Evolutionary conservation across 2,888 invertebrate genomes (phyloP).

Genomic region (Caenorhabditis becei): DNA sequence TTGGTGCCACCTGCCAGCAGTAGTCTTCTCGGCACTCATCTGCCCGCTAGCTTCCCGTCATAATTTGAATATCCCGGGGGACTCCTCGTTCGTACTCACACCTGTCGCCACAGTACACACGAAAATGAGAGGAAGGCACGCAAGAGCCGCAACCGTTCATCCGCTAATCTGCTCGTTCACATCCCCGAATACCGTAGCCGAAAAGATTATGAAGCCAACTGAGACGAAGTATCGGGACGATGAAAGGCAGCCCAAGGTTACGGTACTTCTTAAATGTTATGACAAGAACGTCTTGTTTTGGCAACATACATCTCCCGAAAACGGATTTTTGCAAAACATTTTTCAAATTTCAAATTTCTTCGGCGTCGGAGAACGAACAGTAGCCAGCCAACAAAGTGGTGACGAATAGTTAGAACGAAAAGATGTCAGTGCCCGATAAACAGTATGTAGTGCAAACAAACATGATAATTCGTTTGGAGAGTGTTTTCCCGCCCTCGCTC

Average conservation of each 20-base stretch:
- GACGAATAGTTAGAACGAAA: constrained; percentile 23
- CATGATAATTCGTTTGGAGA: constrained; percentile 40
- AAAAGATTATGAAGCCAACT: constrained; percentile 13
- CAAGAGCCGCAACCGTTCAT: constrained; percentile 32
- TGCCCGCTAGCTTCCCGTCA: constrained; percentile 47
- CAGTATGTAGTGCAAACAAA: constrained; percentile 49
- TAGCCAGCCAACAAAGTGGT: not conserved
- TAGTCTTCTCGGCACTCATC: constrained; percentile 47
- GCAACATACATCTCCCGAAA: too few relatives aligned
- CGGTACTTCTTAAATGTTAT: too few relatives aligned
- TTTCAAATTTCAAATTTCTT: constrained; percentile 9
- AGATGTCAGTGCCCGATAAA: constrained; percentile 30
- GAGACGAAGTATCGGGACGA: too few relatives aligned
- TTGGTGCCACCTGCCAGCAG: constrained; percentile 46
- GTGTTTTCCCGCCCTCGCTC: constrained; percentile 28
- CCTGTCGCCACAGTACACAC: constrained; percentile 65
- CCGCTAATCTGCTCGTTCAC: constrained; percentile 34
- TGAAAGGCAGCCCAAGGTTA: too few relatives aligned
- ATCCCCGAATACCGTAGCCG: not conserved
- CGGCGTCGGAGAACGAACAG: constrained; percentile 20
- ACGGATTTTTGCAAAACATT: constrained; percentile 2
- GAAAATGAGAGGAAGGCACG: constrained; percentile 20
- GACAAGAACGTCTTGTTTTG: not conserved
- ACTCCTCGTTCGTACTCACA: constrained; percentile 38
- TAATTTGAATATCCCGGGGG: constrained; percentile 48